phyloP scores from a whole-genome alignment of 1,140 invertebrate genomes.

The Sesamia nonagrioides region DNA sequence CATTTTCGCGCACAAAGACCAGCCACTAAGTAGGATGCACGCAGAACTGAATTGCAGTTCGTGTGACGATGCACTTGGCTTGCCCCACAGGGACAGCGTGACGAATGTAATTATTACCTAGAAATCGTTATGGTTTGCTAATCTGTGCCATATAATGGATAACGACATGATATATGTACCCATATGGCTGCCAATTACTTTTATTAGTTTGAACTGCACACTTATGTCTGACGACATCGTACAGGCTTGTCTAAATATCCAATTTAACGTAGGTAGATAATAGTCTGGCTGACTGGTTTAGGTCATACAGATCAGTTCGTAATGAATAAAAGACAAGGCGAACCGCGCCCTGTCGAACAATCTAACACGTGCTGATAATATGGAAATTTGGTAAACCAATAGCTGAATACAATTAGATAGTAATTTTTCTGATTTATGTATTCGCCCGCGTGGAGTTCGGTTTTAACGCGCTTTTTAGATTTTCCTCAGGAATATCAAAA shows the following conservation, averaged over 20 bases:
- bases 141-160: conserved; percentile 60
- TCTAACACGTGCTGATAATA: conserved; percentile 54
- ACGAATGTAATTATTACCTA: conserved; percentile 78
- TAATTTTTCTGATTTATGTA: background rate
- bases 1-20: conserved; percentile 41
- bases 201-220: background rate
- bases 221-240: conserved; percentile 5
- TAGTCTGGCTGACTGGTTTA: conserved; percentile 61
- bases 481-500: too few species aligned
- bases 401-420: background rate
- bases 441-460: too few species aligned
- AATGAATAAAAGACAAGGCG: conserved; percentile 59
- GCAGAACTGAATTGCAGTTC: conserved; percentile 52
- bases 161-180: background rate
- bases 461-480: too few species aligned
- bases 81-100: conserved; percentile 60
- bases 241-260: conserved; percentile 10
- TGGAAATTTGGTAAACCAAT: conserved; percentile 28
- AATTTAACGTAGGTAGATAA: conserved; percentile 39
- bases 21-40: conserved; percentile 21
- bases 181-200: background rate
- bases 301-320: conserved; percentile 60
- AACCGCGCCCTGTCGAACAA: conserved; percentile 60
- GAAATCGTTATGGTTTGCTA: conserved; percentile 72
- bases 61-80: conserved; percentile 56